Conservation (phyloP, 1,140 invertebrate species). For the Fragariocoptes setiger region DNA sequence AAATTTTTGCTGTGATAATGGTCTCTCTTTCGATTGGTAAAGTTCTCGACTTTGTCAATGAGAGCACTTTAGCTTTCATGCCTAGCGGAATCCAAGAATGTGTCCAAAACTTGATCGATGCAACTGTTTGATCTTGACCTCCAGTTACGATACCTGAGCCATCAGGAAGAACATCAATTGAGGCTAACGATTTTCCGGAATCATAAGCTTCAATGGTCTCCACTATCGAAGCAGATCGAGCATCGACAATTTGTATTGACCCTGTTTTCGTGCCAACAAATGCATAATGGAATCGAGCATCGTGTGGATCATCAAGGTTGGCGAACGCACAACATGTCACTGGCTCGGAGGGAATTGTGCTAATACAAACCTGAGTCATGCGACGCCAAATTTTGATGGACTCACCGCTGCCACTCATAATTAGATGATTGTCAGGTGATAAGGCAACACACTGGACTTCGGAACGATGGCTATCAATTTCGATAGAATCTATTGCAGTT, state of each 20-base stretch:
- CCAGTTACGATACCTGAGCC: constrained; percentile 43
- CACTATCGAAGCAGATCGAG: constrained; percentile 36
- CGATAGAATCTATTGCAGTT: constrained; percentile 32
- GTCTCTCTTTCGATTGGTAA: constrained; percentile 57
- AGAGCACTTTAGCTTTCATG: constrained; percentile 22
- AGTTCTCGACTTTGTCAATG: constrained; percentile 40
- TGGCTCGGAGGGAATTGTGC: constrained; percentile 27
- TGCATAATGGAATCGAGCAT: constrained; percentile 29
- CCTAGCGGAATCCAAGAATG: constrained; percentile 2
- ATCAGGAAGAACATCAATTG: constrained; percentile 36
- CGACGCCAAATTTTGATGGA: constrained; percentile 77
- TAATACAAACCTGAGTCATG: constrained; percentile 38
- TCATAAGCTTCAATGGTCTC: constrained; percentile 32
- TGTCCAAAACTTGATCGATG: constrained; percentile 85
- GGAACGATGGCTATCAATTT: constrained; percentile 43
- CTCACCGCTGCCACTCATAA: constrained; percentile 51
- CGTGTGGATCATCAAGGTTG: not conserved
- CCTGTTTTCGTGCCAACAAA: constrained; percentile 62
- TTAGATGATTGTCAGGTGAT: constrained; percentile 44
- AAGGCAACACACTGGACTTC: constrained; percentile 57
- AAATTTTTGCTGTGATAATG: constrained; percentile 39
- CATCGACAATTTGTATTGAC: constrained; percentile 49
- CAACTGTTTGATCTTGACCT: constrained; percentile 51
- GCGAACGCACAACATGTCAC: not conserved
- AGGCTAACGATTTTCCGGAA: constrained; percentile 30